phyloP scores from a whole-genome alignment of 53 echinoderm and acorn worm genomes.

The Luidia sarsii region DNA sequence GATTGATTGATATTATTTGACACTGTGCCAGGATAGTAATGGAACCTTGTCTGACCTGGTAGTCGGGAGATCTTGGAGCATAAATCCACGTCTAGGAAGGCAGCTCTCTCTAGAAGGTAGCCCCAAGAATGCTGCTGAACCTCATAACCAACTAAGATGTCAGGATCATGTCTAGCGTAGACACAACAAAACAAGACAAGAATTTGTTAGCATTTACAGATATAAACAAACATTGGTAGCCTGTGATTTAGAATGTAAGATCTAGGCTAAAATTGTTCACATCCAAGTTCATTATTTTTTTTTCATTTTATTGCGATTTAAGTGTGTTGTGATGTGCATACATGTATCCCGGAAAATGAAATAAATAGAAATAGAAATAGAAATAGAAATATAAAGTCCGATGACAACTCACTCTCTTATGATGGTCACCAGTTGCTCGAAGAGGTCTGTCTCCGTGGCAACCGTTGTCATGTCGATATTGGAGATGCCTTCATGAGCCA shows the following conservation, averaged over 20 bases:
- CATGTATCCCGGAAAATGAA: no score
- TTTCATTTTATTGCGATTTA: no score
- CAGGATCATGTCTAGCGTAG: conserved; percentile 96
- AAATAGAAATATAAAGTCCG: not conserved
- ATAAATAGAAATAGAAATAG: no score
- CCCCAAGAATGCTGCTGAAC: conserved; percentile 98
- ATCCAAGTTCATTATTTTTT: not conserved
- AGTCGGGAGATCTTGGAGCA: conserved; percentile 84
- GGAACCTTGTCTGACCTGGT: conserved; percentile 75
- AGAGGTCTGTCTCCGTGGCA: conserved; percentile 66
- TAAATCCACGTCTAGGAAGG: conserved; percentile 76
- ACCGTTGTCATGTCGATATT: conserved; percentile 67
- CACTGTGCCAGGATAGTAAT: not conserved
- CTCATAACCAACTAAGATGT: conserved; percentile 91
- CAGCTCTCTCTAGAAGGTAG: conserved; percentile 86
- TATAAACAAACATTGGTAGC: no score
- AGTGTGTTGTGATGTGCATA: no score
- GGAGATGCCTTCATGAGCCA: conserved; percentile 61
- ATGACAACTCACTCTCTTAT: conserved; percentile 77
- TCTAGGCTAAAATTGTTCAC: not conserved
- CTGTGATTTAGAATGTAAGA: not conserved
- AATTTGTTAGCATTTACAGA: no score
- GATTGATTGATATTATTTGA: no score
- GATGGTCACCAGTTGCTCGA: conserved; percentile 75
- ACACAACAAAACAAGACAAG: no score